A percentile compares a stretch with the other conserved stretches of the same genome.
These are phyloP conservation scores for Molossus molossus DNA, from an alignment of 2,797 vertebrate species.

Conservation along the genomic window DNA sequence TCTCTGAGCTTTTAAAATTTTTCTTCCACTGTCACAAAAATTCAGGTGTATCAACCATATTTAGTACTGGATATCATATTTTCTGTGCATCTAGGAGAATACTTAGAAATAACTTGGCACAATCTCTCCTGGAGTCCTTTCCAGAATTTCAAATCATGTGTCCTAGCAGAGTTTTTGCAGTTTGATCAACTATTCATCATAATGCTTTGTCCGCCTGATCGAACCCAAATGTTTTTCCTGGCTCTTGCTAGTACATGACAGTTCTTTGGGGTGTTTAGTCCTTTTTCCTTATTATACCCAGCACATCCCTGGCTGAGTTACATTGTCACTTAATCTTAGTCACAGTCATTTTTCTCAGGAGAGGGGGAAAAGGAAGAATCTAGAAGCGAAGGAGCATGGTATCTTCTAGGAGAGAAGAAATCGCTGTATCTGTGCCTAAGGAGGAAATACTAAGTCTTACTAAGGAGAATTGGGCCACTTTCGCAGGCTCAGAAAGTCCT, in stretches of 20 bases:
- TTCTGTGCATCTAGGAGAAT: background rate
- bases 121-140: background rate
- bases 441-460: background rate
- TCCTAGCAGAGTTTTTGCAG: background rate
- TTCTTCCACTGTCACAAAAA: background rate
- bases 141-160: background rate
- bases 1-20: background rate
- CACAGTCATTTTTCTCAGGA: background rate
- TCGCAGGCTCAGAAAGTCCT: background rate
- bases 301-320: background rate
- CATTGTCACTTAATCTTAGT: background rate
- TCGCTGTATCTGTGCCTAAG: background rate
- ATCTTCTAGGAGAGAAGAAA: background rate
- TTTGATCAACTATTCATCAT: background rate
- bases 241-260: background rate
- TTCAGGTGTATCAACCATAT: background rate
- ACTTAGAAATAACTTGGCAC: background rate
- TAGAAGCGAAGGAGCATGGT: rapidly evolving
- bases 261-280: background rate
- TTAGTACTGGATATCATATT: background rate
- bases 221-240: background rate
- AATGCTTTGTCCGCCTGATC: background rate
- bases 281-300: background rate
- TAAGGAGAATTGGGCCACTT: background rate
- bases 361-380: background rate